Evolutionary conservation across 2,797 vertebrate genomes (phyloP).

Genomic region (Vespertilio murinus): DNA sequence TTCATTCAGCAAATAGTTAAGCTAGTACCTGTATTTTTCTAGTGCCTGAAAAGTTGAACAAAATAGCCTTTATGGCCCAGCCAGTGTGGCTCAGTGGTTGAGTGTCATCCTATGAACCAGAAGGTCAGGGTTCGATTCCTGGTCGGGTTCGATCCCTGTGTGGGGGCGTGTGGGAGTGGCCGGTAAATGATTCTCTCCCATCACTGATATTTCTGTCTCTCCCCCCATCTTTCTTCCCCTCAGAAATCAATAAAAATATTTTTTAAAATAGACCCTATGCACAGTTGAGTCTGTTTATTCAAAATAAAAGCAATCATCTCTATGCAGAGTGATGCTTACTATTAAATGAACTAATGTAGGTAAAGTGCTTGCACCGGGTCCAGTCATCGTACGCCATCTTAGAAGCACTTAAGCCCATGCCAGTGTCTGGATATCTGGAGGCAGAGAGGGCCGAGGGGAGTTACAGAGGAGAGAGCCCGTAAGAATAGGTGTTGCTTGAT

Average conservation of each 20-base stretch:
- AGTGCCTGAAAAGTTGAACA: background rate
- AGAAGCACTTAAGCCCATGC: background rate
- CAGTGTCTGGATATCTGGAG: background rate
- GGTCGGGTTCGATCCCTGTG: too few relatives aligned
- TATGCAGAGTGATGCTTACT: background rate
- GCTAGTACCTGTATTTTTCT: background rate
- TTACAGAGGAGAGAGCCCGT: background rate
- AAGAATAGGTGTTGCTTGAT: background rate
- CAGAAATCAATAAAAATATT: too few relatives aligned
- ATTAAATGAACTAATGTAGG: background rate
- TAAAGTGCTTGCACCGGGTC: background rate
- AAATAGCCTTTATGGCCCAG: background rate
- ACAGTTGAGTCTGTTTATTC: background rate
- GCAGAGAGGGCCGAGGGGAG: background rate
- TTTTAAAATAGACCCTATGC: background rate
- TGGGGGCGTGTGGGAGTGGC: too few relatives aligned
- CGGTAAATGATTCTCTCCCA: too few relatives aligned
- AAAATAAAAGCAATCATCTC: background rate
- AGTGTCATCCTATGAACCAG: too few relatives aligned
- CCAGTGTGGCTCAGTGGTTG: too few relatives aligned
- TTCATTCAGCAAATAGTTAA: slow-evolving; percentile 20
- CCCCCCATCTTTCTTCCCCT: too few relatives aligned
- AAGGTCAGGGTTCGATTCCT: too few relatives aligned
- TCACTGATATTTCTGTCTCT: too few relatives aligned
- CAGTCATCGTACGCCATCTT: background rate